Base-by-base conservation (phyloP, 1,140 invertebrate species). In the Spodoptera frugiperda region DNA sequence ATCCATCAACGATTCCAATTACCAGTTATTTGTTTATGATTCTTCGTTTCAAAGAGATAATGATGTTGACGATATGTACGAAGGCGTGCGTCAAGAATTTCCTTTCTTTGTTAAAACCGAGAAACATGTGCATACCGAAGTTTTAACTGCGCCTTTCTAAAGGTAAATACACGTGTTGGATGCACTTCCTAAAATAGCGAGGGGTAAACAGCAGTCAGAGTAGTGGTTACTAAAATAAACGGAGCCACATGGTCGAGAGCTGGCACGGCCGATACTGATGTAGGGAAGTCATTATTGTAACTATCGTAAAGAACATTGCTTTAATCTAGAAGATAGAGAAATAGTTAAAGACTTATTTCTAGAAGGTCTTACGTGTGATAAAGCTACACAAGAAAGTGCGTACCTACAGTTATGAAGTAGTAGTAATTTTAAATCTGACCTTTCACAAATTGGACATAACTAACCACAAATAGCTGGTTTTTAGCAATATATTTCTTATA, bases 121-220 rank as follows among this genome's bases (percentile, higher is more conserved):
- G 21, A 9, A 21, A 25, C 33, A 25, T 44, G 19, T 21, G 12
- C 61, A 49, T 65, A 48, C 19, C 61, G 61, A 48, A 39, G 54
- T 57, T 57, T 11, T 44, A 44, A 61, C 19, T 57, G 54, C 33
- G 49, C 49, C 49, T 33, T 53, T 39, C n/a, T 19, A 25, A 70
- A 49, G 25, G 46, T 70, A 70, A 70, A 70, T 70, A 70, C 49
- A 53, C 49, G 25, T 61, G 57, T 39, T 44, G 67, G 9, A 33
- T 51, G 67, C 49, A 70, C 54, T 15, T 70, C 67, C 49, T 51
- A 70, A 70, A 70, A 70, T 70, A 70, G 49, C 19, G n/a, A 51
- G 19, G 67, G 15, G 49, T 70, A 70, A 70, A 70, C 67, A 70
- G n/a, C 19, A 70, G 67, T 30, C 67, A 70, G 67, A 61, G 55